Conservation (phyloP, 1,140 invertebrate species). For the Saxidomus purpurata region DNA sequence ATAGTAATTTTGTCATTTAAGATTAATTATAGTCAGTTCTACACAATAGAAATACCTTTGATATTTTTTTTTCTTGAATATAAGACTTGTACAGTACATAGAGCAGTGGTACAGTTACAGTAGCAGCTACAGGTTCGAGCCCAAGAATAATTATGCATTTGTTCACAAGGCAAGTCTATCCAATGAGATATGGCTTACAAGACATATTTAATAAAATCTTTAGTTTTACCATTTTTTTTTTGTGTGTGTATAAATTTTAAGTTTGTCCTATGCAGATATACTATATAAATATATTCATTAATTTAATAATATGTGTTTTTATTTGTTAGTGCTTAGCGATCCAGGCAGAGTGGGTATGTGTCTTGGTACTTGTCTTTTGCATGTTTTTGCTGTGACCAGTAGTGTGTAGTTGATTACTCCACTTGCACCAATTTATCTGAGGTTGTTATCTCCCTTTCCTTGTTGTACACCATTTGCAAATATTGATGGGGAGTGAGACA, state of each 20-base stretch:
- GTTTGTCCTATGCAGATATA: not conserved
- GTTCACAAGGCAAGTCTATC: too few species aligned
- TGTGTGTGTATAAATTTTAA: not conserved
- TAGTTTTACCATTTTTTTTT: not conserved
- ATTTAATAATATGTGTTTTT: slow-evolving; percentile 54
- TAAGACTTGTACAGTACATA: too few species aligned
- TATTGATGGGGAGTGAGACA: not conserved
- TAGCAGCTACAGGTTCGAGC: too few species aligned
- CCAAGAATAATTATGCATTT: too few species aligned
- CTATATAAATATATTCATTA: slow-evolving; percentile 3
- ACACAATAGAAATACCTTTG: too few species aligned
- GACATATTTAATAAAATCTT: not conserved
- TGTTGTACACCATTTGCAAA: slow-evolving; percentile 1
- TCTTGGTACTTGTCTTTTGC: slow-evolving; percentile 42
- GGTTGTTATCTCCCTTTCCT: not conserved
- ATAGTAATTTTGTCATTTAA: too few species aligned
- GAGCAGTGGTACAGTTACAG: too few species aligned
- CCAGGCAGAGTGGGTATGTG: slow-evolving; percentile 83
- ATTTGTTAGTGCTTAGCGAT: slow-evolving; percentile 83
- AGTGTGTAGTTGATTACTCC: not conserved
- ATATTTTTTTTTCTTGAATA: too few species aligned
- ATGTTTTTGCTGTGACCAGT: slow-evolving; percentile 23
- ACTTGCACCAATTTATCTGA: not conserved
- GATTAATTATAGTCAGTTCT: too few species aligned
- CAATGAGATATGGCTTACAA: too few species aligned